Base-by-base conservation (phyloP, 2,888 invertebrate species). In the Rhimphoctona megacephalus region DNA sequence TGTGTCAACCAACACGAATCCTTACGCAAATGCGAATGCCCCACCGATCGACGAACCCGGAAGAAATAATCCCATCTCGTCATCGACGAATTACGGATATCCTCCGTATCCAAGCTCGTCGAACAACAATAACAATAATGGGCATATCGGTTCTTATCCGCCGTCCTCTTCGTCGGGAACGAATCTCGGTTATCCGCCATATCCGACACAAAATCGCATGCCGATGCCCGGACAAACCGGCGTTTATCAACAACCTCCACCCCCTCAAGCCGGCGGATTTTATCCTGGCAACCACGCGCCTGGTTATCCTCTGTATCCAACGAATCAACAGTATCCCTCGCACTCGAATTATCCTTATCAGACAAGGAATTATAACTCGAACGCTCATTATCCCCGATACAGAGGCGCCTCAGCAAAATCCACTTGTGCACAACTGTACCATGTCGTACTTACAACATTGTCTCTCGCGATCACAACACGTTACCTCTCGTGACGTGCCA, bases 21-120 rank as follows among this genome's bases (percentile, higher is more conserved):
- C 94, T 0, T 94, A 91, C 82, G 92, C 92, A 36, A 92, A 93
- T 80, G 93, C 94, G 6, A 94, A 93, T 72, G 94, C 94, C 30
- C 94, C 94, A 4, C 92, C 93, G 7, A 89, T 88, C 30, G 90
- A 90, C 4, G 85, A 85, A 7, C 67, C 88, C 39, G 88, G 87
- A 19, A 85, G 83, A 85, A 88, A 89, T 81, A 88, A 89, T 69
- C 91, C 90, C 54, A 84, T 89, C 49, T 90, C 91, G 73, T 79
- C 90, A 61, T 91, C 91, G 19, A 88, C 83, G 52, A 92, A 92
- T 78, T 81, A 90, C 43, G 93, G 92, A 25, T 93, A 93, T 86
- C 93, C 94, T 30, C 76, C 92, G 14, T 92, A 92, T 82, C 92
- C 92, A 0, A 87, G 90, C 74, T 89, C 87, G 78, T 74, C 83